Evolutionary conservation across 2,797 vertebrate genomes (phyloP), one percentile per base, ranked within the genome.

Genomic region (Manis javanica): DNA sequence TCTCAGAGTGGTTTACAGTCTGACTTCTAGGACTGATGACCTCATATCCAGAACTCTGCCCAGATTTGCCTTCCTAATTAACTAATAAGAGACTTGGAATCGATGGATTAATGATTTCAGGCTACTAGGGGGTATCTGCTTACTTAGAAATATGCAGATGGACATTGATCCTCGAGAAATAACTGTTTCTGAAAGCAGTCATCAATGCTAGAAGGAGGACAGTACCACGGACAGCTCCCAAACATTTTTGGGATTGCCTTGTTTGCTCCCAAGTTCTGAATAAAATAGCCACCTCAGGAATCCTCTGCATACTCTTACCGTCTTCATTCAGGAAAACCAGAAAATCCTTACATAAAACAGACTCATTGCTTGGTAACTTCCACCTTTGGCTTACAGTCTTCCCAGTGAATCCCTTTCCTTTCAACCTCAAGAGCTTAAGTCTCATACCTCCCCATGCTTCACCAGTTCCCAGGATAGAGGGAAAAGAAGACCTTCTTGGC

Each of bases 221-320:
- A 95, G 94, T 37, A 96, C 69, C 72, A 68, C 0, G 87, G 93
- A 97, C 84, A 96, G 96, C 89, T 84, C 97, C 91, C 29, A 37
- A 3, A 1, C 15, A 18, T 4, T 74, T 46, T 85, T 1, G 24
- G 11, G 31, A 53, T 84, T 46, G 12, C 21, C 75, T 72, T 24
- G 14, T 81, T 90, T 89, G 23, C 15, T 66, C n/a, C 69, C 57
- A 64, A 74, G 83, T 61, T 23, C 29, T 14, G 85, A 90, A 9
- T 51, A 11, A 69, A 85, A 29, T 61, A 89, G 66, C 66, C 59
- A 82, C 34, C 37, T 78, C 57, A 61, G 53, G 57, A 74, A 72
- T 51, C 34, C 24, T 64, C 66, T 19, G 3, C 15, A 29, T 2
- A 19, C 3, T 34, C 49, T 92, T 51, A 68, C 55, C 53, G 39